Evolutionary conservation across 2,888 invertebrate genomes (phyloP), one percentile per base, ranked within the genome.

Genomic region (Tachina grossa): DNA sequence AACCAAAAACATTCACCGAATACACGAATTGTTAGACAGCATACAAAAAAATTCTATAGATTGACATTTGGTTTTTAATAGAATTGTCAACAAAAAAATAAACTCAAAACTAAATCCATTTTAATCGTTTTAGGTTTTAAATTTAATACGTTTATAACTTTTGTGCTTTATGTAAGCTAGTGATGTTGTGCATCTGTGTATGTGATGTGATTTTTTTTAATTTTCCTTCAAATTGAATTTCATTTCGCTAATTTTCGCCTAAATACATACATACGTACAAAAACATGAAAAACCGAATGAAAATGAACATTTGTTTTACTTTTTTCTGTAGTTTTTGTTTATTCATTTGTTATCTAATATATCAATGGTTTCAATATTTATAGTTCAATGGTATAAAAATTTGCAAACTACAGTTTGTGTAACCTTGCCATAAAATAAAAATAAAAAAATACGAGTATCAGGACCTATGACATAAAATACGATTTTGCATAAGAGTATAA

Each of bases 91-190:
- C 13, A 66, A 49, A 43, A 45, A 10, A 31, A 53, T 53, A 55
- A 79, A 72, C 53, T 53, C 31, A 57, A 63, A 72, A 47, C 39
- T 51, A 80, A 74, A 74, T 74, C 71, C 47, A 41, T 63, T 66
- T 80, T 74, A 74, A 74, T 80, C 66, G 66, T 31, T 80, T 59
- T 72, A 66, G 41, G 39, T 49, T 66, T 72, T 53, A 45, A 69
- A 72, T 72, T 57, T 41, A 80, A 80, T 72, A 57, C 55, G 43
- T 80, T 49, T 53, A 39, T 9, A 51, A 51, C 69, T 65, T 39
- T 43, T 51, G 1, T 31, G n/a, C 59, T 47, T 5, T 13, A 71
- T 22, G 2, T 41, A 19, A n/a, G 39, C 31, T 3, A 39, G 14
- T 57, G 8, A n/a, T 66, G 11, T 45, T 76, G 13, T 53, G 14